These are phyloP conservation scores for Dysidea cf. avara DNA, from an alignment of 37 sponge, comb jelly and placozoan genomes.

Conservation along the genomic window DNA sequence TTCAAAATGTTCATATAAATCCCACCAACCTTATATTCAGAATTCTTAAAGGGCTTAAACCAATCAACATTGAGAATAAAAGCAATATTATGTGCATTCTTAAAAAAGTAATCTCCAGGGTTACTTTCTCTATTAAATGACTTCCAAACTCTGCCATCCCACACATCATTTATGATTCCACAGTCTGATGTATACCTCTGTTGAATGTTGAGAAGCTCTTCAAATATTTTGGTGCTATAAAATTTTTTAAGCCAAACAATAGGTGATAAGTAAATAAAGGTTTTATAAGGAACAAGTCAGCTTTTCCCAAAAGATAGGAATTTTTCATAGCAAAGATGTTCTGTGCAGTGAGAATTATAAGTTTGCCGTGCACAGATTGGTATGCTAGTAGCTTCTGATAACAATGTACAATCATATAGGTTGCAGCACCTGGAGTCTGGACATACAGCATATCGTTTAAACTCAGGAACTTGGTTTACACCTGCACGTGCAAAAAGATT, in stretches of 20 bases:
- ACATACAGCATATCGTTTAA: constrained; percentile 4
- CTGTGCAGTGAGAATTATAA: background rate
- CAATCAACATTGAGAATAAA: constrained; percentile 9
- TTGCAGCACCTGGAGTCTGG: background rate
- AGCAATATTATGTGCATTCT: background rate
- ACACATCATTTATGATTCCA: background rate
- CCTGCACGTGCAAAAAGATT: too few relatives aligned
- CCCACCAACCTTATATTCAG: constrained; percentile 1
- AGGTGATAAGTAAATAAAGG: constrained; percentile 6
- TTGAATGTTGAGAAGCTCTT: background rate
- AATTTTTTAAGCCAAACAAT: constrained; percentile 7
- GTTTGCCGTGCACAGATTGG: background rate
- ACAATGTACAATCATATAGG: background rate
- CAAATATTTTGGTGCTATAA: background rate
- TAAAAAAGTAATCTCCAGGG: background rate
- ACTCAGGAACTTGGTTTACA: background rate
- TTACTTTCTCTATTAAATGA: too few relatives aligned
- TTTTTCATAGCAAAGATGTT: background rate
- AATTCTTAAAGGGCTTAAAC: constrained; percentile 13
- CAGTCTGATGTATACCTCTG: background rate
- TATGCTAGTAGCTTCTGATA: background rate
- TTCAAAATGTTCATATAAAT: constrained; percentile 1
- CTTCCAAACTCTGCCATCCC: too few relatives aligned
- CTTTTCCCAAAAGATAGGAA: constrained; percentile 3
- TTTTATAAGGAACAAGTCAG: background rate